Conservation (phyloP, 2,797 vertebrate genomes). For the Helarctos malayanus region DNA sequence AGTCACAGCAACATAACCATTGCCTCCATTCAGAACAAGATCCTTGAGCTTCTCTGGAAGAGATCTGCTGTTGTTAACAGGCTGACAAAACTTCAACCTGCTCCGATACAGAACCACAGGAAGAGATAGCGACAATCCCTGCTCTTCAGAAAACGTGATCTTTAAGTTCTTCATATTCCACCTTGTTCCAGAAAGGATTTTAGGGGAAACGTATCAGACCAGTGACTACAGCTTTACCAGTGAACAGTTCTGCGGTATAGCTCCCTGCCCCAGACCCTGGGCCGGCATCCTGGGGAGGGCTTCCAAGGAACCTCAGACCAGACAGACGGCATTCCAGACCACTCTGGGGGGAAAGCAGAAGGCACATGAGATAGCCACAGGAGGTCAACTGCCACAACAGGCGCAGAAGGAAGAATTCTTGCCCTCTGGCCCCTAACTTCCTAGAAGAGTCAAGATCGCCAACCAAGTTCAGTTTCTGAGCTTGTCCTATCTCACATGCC, state of each 20-base stretch:
- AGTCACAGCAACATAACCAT: background rate
- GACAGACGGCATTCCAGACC: background rate
- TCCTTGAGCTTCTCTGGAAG: background rate
- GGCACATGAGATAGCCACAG: background rate
- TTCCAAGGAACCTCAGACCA: background rate
- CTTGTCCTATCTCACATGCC: background rate
- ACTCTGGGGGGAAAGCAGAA: background rate
- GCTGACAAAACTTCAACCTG: background rate
- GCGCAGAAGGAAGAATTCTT: background rate
- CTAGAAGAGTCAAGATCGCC: background rate
- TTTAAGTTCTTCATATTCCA: background rate
- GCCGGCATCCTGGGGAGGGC: background rate
- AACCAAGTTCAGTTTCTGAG: slow-evolving; percentile 23
- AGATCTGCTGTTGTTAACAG: background rate
- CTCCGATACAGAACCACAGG: background rate
- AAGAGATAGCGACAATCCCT: background rate
- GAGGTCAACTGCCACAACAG: background rate
- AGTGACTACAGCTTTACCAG: background rate
- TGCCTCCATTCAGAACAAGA: background rate
- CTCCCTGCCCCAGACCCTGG: background rate
- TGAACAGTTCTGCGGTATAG: background rate
- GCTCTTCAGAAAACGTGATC: background rate
- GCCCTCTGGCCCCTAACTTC: background rate
- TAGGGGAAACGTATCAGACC: background rate
- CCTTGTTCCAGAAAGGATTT: slow-evolving; percentile 24